These are phyloP conservation scores for Drosophila leonis DNA, from an alignment of 2,888 invertebrate species.

Conservation along the genomic window DNA sequence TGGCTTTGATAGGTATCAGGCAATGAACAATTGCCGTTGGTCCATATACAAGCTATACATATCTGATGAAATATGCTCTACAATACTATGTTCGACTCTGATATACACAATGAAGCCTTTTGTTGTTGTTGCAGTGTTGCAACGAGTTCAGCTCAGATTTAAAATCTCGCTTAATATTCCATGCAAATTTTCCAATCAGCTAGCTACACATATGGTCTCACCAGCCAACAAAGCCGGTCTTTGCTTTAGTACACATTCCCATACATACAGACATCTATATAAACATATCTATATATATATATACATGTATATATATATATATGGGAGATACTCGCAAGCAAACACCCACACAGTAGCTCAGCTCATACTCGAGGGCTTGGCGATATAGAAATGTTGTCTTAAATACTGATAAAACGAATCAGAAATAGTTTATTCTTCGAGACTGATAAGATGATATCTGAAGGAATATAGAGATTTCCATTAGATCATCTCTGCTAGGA, in stretches of 20 bases:
- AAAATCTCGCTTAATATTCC: slow-evolving; percentile 48
- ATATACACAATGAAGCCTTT: too few relatives aligned
- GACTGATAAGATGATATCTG: too few relatives aligned
- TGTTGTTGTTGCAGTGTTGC: too few relatives aligned
- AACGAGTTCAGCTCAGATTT: slow-evolving; percentile 8
- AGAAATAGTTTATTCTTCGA: too few relatives aligned
- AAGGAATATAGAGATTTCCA: too few relatives aligned
- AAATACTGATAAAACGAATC: too few relatives aligned
- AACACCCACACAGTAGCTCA: slow-evolving; percentile 30
- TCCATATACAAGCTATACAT: too few relatives aligned
- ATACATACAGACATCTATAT: slow-evolving; percentile 11
- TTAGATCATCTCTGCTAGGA: too few relatives aligned
- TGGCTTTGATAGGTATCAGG: too few relatives aligned
- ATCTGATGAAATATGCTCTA: too few relatives aligned
- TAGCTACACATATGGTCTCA: slow-evolving; percentile 6
- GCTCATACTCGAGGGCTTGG: slow-evolving; percentile 33
- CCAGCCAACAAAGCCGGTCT: slow-evolving; percentile 42
- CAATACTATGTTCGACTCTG: too few relatives aligned
- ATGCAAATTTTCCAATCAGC: slow-evolving; percentile 46
- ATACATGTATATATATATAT: background rate
- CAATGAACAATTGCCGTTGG: too few relatives aligned
- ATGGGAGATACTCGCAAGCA: slow-evolving; percentile 20
- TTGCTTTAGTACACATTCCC: slow-evolving; percentile 31
- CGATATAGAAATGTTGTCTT: background rate
- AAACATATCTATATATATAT: background rate